Evolutionary conservation across 1,140 invertebrate species (phyloP).

Genomic region (Drosophila parvula): DNA sequence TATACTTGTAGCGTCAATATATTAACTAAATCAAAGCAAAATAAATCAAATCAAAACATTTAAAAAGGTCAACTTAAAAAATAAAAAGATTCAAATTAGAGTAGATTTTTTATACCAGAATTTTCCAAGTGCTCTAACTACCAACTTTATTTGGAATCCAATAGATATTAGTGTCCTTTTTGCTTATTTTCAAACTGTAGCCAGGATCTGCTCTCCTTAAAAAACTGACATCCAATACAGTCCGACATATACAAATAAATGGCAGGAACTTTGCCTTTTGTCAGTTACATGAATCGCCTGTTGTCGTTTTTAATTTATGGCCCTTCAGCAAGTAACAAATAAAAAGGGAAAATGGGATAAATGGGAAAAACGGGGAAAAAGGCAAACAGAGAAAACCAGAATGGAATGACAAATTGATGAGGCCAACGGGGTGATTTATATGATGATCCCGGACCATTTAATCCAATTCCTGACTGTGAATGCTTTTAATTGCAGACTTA

Average conservation of each 20-base stretch:
- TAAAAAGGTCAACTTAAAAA: too few species aligned
- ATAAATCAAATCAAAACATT: too few species aligned
- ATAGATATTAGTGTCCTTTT: not conserved
- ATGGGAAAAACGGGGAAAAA: not conserved
- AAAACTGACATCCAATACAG: constrained; percentile 28
- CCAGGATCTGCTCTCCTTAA: not conserved
- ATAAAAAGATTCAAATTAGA: too few species aligned
- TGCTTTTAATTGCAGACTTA: constrained; percentile 51
- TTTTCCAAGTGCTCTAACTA: not conserved
- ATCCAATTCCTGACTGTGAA: constrained; percentile 14
- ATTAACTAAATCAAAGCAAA: too few species aligned
- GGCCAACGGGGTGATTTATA: constrained; percentile 59
- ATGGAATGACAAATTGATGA: constrained; percentile 66
- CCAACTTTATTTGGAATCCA: not conserved
- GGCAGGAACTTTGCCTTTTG: constrained; percentile 22
- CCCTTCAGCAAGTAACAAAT: constrained; percentile 31
- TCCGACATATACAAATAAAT: constrained; percentile 27
- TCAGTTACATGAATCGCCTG: constrained; percentile 24
- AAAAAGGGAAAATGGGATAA: constrained; percentile 12
- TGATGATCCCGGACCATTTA: constrained; percentile 2
- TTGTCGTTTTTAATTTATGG: constrained; percentile 56
- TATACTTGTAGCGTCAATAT: too few species aligned
- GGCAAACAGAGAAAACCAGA: constrained; percentile 2
- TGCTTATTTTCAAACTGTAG: not conserved
- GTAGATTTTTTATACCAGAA: too few species aligned